Evolutionary conservation across 2,113 vertebrate genomes (phyloP), one percentile per base, ranked within the genome.

Genomic region (Polypterus senegalus): DNA sequence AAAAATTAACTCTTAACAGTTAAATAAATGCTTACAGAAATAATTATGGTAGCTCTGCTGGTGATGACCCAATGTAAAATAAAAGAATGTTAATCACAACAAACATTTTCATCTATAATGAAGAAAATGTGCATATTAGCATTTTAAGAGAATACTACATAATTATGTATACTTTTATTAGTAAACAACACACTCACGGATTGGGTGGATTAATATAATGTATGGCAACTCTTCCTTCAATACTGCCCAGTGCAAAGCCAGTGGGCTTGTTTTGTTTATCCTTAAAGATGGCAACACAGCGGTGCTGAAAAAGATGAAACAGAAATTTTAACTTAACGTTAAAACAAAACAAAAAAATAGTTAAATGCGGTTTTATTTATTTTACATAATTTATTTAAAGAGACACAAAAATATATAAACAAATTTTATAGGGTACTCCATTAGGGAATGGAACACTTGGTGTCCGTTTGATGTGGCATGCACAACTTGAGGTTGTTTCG

Each of bases 211-310:
- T 97, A 74, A 99, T 99, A 60, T 99, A 99, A 73, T 99, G 96
- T 75, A 99, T 99, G 55, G 96, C 96, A 62, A 99, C 96, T 77
- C 96, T 78, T 9, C 96, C 96, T 78, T 99, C 96, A 6, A 99
- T 99, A 65, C 96, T 98, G 62, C 96, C 96, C 73, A 99, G 82
- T 10, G 96, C 96, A 82, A 99, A 99, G 9, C 96, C 96, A 5
- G 96, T 99, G 0, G 96, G 96, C 69, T 99, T 99, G 79, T 96
- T 98, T 78, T 97, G 95, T 74, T 99, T 99, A 82, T 99, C 96
- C 82, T 95, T 97, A 77, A 99, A 99, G 79, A 99, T 97, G 64
- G 95, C 94, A 55, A 97, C 95, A 73, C 96, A 99, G n/a, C 96
- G 94, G 71, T 98, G 95, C 96, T 99, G 61, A 65, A 57, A 57